phyloP scores from a whole-genome alignment of 1,140 invertebrate species.

The Mercenaria mercenaria region DNA sequence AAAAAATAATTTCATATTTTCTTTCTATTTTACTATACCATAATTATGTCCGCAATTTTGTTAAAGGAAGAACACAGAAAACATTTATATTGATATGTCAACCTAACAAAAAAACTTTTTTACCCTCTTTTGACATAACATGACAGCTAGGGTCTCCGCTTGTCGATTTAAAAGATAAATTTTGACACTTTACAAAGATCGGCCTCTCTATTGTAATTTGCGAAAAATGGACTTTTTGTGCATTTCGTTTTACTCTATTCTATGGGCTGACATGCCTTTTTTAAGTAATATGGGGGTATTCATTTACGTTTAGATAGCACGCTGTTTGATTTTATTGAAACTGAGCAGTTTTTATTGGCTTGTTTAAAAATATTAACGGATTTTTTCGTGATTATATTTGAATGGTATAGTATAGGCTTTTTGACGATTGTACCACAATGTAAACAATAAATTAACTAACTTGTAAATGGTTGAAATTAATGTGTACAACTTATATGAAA shows the following conservation, averaged over 20 bases:
- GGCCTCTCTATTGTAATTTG: slow-evolving; percentile 1
- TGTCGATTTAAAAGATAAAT: slow-evolving; percentile 22
- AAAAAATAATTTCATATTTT: no score
- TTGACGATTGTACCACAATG: no score
- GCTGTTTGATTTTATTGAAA: background rate
- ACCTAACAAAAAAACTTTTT: background rate
- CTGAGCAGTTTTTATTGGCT: background rate
- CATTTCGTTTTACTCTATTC: background rate
- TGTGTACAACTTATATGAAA: no score
- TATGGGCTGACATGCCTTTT: background rate
- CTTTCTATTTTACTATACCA: no score
- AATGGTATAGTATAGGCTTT: no score
- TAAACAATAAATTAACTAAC: no score
- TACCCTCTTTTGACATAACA: slow-evolving; percentile 22
- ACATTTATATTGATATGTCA: slow-evolving; percentile 4
- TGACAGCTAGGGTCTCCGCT: background rate
- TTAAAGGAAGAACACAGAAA: background rate
- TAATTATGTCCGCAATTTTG: no score
- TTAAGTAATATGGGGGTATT: background rate
- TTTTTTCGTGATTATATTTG: background rate
- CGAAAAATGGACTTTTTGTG: slow-evolving; percentile 11
- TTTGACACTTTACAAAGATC: slow-evolving; percentile 24
- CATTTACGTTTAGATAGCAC: background rate
- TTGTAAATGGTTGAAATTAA: no score
- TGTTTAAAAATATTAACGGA: background rate